Conservation (phyloP, 1,140 invertebrate genomes). For the Drosophila ananassae region DNA sequence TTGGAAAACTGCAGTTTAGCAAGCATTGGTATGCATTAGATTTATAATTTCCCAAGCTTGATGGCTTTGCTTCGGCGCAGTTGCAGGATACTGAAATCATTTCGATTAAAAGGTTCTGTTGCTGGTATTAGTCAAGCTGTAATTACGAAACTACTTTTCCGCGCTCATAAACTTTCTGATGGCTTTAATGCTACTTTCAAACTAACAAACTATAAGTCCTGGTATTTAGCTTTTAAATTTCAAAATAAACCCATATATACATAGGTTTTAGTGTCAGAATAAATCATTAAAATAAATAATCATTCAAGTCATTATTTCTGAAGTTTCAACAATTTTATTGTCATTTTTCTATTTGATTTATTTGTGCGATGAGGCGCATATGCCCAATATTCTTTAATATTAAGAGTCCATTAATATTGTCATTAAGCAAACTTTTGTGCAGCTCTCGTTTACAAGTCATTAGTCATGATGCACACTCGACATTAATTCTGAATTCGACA, state of each 20-base stretch:
- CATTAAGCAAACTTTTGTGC: slow-evolving; percentile 40
- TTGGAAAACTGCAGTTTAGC: slow-evolving; percentile 30
- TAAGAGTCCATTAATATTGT: slow-evolving; percentile 30
- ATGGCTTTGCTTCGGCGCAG: neutral
- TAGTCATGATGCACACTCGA: slow-evolving; percentile 20
- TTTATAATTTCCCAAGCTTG: slow-evolving; percentile 10
- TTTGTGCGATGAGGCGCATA: slow-evolving; percentile 1
- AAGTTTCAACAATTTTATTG: slow-evolving; percentile 9
- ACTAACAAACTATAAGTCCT: neutral
- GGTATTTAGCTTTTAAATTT: neutral
- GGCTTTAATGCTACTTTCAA: neutral
- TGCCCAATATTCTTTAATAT: slow-evolving; percentile 13
- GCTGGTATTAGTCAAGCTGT: neutral
- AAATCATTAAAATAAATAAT: slow-evolving; percentile 1
- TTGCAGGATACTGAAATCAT: neutral
- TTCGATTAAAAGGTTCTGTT: neutral
- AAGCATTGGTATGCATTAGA: slow-evolving; percentile 28
- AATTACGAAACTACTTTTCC: neutral
- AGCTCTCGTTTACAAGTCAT: slow-evolving; percentile 24
- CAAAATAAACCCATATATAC: neutral
- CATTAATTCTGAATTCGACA: slow-evolving; percentile 14
- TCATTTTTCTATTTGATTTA: neutral
- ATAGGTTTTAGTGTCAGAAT: neutral
- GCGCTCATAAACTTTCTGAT: neutral
- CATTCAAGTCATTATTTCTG: slow-evolving; percentile 4